phyloP scores from a whole-genome alignment of 2,797 vertebrate genomes.

The Chiroxiphia lanceolata region DNA sequence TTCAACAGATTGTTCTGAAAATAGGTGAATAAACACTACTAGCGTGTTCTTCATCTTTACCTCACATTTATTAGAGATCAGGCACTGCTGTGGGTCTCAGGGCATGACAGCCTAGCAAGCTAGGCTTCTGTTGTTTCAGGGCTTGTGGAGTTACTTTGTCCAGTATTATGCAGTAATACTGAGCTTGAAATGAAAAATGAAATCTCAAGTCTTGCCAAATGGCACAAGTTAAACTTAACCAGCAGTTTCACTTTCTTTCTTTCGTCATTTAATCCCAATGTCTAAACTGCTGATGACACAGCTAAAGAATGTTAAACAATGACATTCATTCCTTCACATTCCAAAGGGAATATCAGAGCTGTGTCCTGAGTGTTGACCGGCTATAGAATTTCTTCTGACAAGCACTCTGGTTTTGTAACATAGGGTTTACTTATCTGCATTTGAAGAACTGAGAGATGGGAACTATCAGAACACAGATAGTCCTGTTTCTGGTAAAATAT shows the following conservation, averaged over 20 bases:
- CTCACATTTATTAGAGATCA: neutral
- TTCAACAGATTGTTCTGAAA: neutral
- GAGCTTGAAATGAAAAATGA: neutral
- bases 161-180: neutral
- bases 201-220: neutral
- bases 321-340: neutral
- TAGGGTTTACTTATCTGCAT: neutral
- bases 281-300: neutral
- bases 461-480: neutral
- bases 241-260: neutral
- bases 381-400: neutral
- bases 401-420: neutral
- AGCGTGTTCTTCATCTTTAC: neutral
- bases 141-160: neutral
- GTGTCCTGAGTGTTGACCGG: neutral
- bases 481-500: neutral
- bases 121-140: neutral
- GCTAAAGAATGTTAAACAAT: neutral
- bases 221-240: neutral
- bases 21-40: neutral
- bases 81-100: neutral
- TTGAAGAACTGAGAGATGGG: neutral
- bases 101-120: neutral
- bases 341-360: neutral
- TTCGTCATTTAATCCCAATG: neutral